Percentiles rank a stretch among this genome's conserved stretches.
phyloP scores from a whole-genome alignment of 1,140 invertebrate species.

The Sweltsa coloradensis region DNA sequence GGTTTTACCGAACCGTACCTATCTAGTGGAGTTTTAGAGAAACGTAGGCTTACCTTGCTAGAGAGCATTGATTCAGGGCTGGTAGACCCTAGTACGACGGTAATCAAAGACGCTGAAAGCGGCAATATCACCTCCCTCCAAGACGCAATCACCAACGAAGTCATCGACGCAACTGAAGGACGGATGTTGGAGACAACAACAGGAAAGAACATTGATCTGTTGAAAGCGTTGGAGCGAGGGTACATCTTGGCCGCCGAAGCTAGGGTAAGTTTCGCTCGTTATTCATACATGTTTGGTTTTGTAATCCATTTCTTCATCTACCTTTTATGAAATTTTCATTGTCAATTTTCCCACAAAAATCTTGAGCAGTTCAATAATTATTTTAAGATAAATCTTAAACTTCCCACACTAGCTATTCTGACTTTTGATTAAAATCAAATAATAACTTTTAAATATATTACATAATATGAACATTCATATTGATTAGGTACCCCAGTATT shows the following conservation, averaged over 20 bases:
- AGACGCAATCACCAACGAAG: constrained; percentile 60
- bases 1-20: constrained; percentile 68
- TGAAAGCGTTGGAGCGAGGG: constrained; percentile 77
- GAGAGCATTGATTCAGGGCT: constrained; percentile 65
- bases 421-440: too few relatives aligned
- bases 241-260: constrained; percentile 79
- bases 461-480: too few relatives aligned
- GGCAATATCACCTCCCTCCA: constrained; percentile 61
- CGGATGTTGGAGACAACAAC: constrained; percentile 51
- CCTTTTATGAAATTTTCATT: too few relatives aligned
- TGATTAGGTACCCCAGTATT: too few relatives aligned
- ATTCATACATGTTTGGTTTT: too few relatives aligned
- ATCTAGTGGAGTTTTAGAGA: constrained; percentile 48
- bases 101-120: constrained; percentile 65
- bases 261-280: constrained; percentile 76
- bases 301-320: too few relatives aligned
- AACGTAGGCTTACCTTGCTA: constrained; percentile 54
- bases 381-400: too few relatives aligned
- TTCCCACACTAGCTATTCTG: too few relatives aligned
- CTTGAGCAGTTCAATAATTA: too few relatives aligned
- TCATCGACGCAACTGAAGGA: constrained; percentile 63
- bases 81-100: constrained; percentile 71
- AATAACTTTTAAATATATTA: too few relatives aligned
- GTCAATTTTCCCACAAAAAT: too few relatives aligned
- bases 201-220: constrained; percentile 59